Conservation (phyloP, 2,797 vertebrate species). For the Limosa lapponica region DNA sequence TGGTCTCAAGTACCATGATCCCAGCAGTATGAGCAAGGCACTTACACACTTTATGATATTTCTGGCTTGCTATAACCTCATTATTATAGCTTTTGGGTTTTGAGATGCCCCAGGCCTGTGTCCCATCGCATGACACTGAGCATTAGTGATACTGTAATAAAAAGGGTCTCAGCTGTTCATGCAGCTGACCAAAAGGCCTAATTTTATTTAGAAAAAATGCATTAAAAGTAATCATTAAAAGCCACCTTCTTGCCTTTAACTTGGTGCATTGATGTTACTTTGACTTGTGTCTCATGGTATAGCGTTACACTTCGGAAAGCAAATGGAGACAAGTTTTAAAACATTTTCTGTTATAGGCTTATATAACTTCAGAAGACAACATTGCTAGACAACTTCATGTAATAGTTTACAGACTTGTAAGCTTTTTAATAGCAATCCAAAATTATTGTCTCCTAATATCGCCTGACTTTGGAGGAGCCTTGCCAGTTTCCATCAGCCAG, state of each 20-base stretch:
- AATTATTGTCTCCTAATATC: constrained; percentile 27
- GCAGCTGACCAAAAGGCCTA: background rate
- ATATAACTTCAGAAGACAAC: background rate
- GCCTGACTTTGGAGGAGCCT: background rate
- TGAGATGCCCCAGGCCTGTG: background rate
- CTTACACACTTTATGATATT: background rate
- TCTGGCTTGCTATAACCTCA: background rate
- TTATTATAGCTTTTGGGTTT: background rate
- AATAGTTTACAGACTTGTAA: background rate
- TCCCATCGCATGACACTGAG: background rate
- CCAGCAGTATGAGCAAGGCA: background rate
- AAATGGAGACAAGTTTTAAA: background rate
- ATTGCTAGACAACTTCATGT: constrained; percentile 1
- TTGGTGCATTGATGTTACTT: background rate
- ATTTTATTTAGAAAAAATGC: background rate
- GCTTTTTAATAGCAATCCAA: background rate
- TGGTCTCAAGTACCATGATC: background rate
- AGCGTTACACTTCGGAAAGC: background rate
- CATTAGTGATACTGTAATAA: background rate
- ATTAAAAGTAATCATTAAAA: background rate
- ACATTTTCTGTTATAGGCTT: background rate
- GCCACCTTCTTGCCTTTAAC: background rate
- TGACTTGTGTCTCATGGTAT: background rate
- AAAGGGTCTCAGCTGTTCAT: background rate
- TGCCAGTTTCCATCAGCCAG: constrained; percentile 28